Percentiles rank a stretch among this genome's conserved stretches.
Evolutionary conservation across 2,888 invertebrate genomes (phyloP).

Genomic region (Timandra comae): DNA sequence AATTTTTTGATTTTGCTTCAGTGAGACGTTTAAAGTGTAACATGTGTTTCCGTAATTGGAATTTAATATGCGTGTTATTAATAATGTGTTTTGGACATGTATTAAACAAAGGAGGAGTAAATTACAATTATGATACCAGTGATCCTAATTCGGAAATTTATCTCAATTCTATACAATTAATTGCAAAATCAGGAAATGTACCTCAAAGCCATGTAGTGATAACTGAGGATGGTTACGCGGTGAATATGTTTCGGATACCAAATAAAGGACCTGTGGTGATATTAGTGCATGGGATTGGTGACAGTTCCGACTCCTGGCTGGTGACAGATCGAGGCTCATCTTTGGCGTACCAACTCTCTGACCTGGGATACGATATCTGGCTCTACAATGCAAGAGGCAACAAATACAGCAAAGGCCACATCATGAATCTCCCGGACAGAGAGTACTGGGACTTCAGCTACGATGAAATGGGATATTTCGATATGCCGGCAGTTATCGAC

Average conservation of each 20-base stretch:
- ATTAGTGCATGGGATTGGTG: conserved; percentile 56
- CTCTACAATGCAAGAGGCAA: conserved; percentile 59
- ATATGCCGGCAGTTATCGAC: conserved; percentile 56
- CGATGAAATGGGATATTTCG: conserved; percentile 61
- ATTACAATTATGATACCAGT: conserved; percentile 19
- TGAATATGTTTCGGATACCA: conserved; percentile 49
- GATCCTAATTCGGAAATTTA: conserved; percentile 39
- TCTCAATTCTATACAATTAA: conserved; percentile 49
- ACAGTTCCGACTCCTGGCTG: conserved; percentile 63
- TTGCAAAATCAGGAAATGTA: conserved; percentile 42
- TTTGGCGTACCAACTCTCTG: conserved; percentile 47
- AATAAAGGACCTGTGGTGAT: conserved; percentile 51
- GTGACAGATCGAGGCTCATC: conserved; percentile 51
- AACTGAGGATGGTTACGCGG: conserved; percentile 54
- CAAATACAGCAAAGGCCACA: conserved; percentile 53
- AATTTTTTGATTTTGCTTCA: conserved; percentile 28
- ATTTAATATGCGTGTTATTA: conserved; percentile 27
- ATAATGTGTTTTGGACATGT: conserved; percentile 28
- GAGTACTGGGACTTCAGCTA: conserved; percentile 59
- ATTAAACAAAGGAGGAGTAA: conserved; percentile 17
- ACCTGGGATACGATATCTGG: conserved; percentile 59
- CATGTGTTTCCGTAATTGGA: conserved; percentile 31
- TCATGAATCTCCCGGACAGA: conserved; percentile 33
- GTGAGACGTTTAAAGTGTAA: conserved; percentile 28
- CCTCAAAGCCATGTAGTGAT: conserved; percentile 43